Conservation (phyloP, 1,140 invertebrate genomes). For the Fopius arisanus region DNA sequence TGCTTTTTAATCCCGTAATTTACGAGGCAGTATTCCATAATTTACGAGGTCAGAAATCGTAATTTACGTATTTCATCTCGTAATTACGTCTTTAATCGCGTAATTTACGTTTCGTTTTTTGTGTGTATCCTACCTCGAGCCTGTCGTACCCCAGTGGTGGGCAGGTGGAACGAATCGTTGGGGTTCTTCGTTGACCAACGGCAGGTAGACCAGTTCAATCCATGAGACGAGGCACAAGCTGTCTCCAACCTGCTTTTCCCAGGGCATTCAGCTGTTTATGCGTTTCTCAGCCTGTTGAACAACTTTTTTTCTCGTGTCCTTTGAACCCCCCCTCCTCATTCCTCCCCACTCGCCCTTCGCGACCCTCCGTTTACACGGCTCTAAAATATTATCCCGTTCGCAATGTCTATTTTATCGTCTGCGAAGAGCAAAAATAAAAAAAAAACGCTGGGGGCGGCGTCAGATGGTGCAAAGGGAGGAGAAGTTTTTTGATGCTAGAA, state of each 20-base stretch:
- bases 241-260: constrained; percentile 1
- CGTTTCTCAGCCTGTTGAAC: constrained; percentile 5
- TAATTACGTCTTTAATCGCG: no score
- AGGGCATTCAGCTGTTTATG: constrained; percentile 1
- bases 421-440: background rate
- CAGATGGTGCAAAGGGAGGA: no score
- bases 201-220: constrained; percentile 3
- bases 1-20: no score
- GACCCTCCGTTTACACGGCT: background rate
- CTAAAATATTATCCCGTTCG: background rate
- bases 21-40: no score
- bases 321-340: background rate
- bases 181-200: background rate
- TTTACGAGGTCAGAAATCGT: no score
- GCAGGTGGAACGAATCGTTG: constrained; percentile 29
- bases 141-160: background rate
- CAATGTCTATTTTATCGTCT: background rate
- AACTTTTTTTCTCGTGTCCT: background rate
- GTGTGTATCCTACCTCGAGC: background rate
- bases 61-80: no score
- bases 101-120: no score
- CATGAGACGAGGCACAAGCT: background rate
- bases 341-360: background rate
- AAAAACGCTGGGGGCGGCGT: background rate
- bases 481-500: no score